Conservation (phyloP, 2,888 invertebrate species). For the Scaeva pyrastri region DNA sequence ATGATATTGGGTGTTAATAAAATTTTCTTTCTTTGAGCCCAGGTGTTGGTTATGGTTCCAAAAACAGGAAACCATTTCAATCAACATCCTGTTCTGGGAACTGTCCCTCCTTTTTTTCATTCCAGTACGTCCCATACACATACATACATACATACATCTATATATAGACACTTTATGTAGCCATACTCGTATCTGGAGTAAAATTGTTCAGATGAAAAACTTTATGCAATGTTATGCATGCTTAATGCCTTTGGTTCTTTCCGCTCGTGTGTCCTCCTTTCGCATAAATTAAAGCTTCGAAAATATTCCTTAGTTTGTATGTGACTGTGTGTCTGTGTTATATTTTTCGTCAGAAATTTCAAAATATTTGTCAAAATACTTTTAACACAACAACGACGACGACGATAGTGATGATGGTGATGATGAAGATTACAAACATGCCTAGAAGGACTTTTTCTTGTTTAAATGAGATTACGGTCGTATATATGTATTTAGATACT, state of each 20-base stretch:
- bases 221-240: conserved; percentile 37
- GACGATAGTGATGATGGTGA: not conserved
- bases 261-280: conserved; percentile 31
- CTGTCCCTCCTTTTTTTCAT: conserved; percentile 10
- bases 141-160: not conserved
- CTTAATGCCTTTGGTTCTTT: conserved; percentile 21
- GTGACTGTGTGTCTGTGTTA: not conserved
- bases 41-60: conserved; percentile 51
- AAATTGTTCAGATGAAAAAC: conserved; percentile 17
- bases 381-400: not conserved
- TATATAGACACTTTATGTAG: not conserved
- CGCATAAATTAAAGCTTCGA: conserved; percentile 33
- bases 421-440: conserved; percentile 1
- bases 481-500: not conserved
- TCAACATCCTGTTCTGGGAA: conserved; percentile 32
- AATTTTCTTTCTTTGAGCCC: conserved; percentile 18
- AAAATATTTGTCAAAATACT: conserved; percentile 15
- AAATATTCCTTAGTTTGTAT: not conserved
- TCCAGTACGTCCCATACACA: not conserved
- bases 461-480: not conserved
- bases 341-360: conserved; percentile 24
- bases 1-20: not conserved
- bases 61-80: conserved; percentile 42
- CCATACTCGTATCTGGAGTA: not conserved
- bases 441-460: conserved; percentile 1